Conservation (phyloP, 1,140 invertebrate species). For the Pentalonia nigronervosa region DNA sequence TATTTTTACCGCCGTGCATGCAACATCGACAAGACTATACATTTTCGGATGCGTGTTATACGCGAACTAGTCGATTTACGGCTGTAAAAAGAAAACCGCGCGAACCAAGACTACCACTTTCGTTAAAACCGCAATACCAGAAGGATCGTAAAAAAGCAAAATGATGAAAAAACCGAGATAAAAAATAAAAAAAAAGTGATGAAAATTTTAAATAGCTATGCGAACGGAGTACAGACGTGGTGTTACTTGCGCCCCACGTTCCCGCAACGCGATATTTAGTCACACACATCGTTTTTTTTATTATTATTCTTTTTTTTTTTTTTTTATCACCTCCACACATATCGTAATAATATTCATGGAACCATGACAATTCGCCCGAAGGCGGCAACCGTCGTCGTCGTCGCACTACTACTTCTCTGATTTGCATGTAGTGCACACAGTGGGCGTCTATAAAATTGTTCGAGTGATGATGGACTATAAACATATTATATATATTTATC, state of each 20-base stretch:
- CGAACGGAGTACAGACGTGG: not conserved
- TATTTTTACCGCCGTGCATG: not conserved
- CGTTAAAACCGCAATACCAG: not conserved
- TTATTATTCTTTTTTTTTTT: not conserved
- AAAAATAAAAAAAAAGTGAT: not conserved
- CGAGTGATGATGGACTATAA: constrained; percentile 16
- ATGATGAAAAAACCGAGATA: not conserved
- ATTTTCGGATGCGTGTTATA: constrained; percentile 10
- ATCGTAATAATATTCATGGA: constrained; percentile 48
- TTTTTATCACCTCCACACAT: not conserved
- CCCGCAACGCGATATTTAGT: constrained; percentile 12
- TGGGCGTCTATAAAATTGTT: constrained; percentile 17
- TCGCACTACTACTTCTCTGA: not conserved
- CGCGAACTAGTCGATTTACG: constrained; percentile 25
- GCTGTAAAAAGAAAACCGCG: not conserved
- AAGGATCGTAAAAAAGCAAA: constrained; percentile 15
- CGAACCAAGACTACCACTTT: not conserved
- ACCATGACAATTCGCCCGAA: constrained; percentile 6
- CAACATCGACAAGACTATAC: not conserved
- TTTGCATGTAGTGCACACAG: not conserved
- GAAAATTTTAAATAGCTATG: not conserved
- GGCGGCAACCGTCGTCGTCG: not conserved
- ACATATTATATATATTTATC: not conserved
- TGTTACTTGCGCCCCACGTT: constrained; percentile 32
- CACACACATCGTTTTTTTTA: not conserved